phyloP scores from a whole-genome alignment of 2,888 invertebrate genomes.

The Willowsia nigromaculata region DNA sequence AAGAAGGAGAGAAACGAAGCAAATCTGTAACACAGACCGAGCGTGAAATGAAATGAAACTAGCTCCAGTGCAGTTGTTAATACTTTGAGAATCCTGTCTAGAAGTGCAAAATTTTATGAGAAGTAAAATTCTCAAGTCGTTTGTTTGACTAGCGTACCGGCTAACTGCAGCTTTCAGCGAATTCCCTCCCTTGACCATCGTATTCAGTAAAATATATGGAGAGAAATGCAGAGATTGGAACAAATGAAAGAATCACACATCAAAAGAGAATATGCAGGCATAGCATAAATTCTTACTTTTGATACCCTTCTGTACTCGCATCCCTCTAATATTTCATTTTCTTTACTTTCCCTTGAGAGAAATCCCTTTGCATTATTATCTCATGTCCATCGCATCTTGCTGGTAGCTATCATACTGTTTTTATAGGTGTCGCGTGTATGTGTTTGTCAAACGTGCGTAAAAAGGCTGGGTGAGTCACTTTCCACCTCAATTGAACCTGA shows the following conservation, averaged over 20 bases:
- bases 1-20: background rate
- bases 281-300: background rate
- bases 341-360: background rate
- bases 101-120: background rate
- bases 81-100: background rate
- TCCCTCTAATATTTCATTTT: background rate
- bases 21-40: background rate
- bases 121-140: background rate
- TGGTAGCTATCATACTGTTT: background rate
- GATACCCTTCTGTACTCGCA: background rate
- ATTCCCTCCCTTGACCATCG: background rate
- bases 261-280: background rate
- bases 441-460: background rate
- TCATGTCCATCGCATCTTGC: background rate
- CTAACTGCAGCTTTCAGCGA: background rate
- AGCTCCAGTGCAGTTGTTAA: background rate
- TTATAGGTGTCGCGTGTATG: background rate
- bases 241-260: too few species aligned
- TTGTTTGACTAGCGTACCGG: background rate
- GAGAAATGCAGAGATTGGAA: background rate
- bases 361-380: background rate
- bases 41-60: constrained; percentile 22
- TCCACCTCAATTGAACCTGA: background rate
- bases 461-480: background rate
- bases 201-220: background rate